A percentile compares a stretch with the other conserved stretches of the same genome.
These are phyloP conservation scores for Rhamnusium bicolor DNA, from an alignment of 2,888 invertebrate genomes.

Conservation along the genomic window DNA sequence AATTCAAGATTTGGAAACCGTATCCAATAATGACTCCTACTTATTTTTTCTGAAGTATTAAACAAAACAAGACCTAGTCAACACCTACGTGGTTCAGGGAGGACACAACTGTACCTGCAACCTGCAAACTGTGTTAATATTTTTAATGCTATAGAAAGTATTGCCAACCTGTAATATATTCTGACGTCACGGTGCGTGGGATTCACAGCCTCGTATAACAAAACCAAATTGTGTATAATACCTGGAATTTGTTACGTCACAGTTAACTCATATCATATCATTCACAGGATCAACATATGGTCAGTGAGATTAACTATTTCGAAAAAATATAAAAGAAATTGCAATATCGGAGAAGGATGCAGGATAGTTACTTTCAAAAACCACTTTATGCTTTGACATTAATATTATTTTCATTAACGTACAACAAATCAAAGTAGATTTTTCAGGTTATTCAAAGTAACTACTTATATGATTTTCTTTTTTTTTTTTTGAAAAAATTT, in stretches of 20 bases:
- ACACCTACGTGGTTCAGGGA: conserved; percentile 24
- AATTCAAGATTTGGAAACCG: neutral
- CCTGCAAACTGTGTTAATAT: neutral
- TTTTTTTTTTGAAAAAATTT: too few relatives aligned
- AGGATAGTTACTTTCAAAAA: too few relatives aligned
- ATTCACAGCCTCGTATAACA: conserved; percentile 41
- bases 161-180: conserved; percentile 5
- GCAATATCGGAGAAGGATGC: neutral
- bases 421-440: too few relatives aligned
- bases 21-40: conserved; percentile 10
- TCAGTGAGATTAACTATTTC: conserved; percentile 13
- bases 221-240: conserved; percentile 32
- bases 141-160: conserved; percentile 28
- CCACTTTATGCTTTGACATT: too few relatives aligned
- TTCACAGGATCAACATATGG: conserved; percentile 29
- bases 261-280: neutral
- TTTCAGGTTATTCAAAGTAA: too few relatives aligned
- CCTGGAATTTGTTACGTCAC: conserved; percentile 33
- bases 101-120: conserved; percentile 14
- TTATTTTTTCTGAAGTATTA: conserved; percentile 5
- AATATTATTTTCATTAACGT: too few relatives aligned
- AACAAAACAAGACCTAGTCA: conserved; percentile 28
- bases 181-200: conserved; percentile 42
- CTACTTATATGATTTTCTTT: too few relatives aligned
- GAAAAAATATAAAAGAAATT: neutral